Percentiles rank a stretch among this genome's conserved stretches.
These are phyloP conservation scores for Dipodomys stephensi DNA, from an alignment of 2,113 vertebrate genomes.

Conservation along the genomic window DNA sequence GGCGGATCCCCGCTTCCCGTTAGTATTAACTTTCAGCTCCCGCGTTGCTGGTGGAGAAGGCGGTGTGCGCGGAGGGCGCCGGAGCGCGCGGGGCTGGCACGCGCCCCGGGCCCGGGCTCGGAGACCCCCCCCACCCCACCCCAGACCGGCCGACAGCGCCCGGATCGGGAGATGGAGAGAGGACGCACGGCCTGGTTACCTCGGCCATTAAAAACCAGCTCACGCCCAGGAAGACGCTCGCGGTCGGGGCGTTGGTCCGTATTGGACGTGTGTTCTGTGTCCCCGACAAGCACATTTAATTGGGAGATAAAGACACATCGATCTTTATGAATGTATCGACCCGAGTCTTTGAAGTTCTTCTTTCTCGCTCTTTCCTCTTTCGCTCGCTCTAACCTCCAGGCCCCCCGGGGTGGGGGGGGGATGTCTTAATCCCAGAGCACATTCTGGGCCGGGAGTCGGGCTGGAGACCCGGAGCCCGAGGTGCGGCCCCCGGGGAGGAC, in stretches of 20 bases:
- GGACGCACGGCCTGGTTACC: slow-evolving; percentile 28
- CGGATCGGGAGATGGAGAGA: neutral
- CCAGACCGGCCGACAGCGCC: neutral
- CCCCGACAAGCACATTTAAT: slow-evolving; percentile 83
- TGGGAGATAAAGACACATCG: slow-evolving; percentile 86
- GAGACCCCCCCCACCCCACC: neutral
- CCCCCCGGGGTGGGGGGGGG: neutral
- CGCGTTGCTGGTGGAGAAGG: neutral
- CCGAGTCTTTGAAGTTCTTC: slow-evolving; percentile 62
- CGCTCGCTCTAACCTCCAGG: neutral
- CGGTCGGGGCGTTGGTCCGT: slow-evolving; percentile 65
- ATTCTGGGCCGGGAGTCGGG: neutral
- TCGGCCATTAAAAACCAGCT: slow-evolving; percentile 48
- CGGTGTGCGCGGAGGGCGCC: neutral
- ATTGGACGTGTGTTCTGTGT: slow-evolving; percentile 70
- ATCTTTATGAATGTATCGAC: slow-evolving; percentile 83
- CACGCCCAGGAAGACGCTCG: slow-evolving; percentile 56
- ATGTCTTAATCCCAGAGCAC: slow-evolving; percentile 41
- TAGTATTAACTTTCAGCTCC: slow-evolving; percentile 52
- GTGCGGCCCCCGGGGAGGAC: neutral
- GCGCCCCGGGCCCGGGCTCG: neutral
- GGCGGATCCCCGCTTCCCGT: neutral
- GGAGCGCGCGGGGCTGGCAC: slow-evolving; percentile 1
- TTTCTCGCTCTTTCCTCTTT: neutral
- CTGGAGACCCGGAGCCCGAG: neutral